Evolutionary conservation across 2,797 vertebrate species (phyloP).

Genomic region (Gallinago nigripennis): DNA sequence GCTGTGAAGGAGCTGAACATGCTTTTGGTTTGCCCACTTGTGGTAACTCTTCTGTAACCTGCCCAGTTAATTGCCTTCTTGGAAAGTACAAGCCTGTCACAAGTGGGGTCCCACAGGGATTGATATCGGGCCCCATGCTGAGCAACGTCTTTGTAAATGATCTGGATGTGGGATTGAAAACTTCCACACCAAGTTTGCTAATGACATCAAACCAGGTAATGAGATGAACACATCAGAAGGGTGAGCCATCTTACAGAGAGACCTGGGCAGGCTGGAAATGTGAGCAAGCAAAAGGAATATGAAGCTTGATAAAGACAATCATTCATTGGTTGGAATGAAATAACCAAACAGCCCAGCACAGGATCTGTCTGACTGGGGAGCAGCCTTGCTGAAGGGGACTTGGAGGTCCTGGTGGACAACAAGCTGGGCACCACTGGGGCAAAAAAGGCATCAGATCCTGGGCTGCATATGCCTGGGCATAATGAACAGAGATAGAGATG

Average conservation of each 20-base stretch:
- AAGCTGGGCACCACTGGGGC: background rate
- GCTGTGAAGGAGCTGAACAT: background rate
- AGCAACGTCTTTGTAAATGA: background rate
- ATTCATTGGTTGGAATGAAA: background rate
- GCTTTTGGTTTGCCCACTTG: background rate
- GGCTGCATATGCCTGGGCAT: background rate
- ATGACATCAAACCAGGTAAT: background rate
- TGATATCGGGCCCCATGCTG: background rate
- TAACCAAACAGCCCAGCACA: background rate
- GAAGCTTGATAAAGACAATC: background rate
- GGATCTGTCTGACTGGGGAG: background rate
- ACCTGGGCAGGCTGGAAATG: background rate
- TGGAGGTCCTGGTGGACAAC: background rate
- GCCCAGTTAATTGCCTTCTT: background rate
- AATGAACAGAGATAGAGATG: background rate
- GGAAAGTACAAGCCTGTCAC: background rate
- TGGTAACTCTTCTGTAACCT: background rate
- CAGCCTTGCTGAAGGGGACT: background rate
- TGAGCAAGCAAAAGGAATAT: background rate
- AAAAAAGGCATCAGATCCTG: background rate
- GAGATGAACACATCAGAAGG: fast-evolving
- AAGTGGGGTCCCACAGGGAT: background rate
- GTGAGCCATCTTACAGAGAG: background rate
- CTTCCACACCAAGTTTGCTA: background rate
- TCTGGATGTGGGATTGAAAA: background rate